Percentiles rank a stretch among this genome's conserved stretches.
Evolutionary conservation across 1,140 invertebrate species (phyloP).

Genomic region (Hesperophylax magnus): DNA sequence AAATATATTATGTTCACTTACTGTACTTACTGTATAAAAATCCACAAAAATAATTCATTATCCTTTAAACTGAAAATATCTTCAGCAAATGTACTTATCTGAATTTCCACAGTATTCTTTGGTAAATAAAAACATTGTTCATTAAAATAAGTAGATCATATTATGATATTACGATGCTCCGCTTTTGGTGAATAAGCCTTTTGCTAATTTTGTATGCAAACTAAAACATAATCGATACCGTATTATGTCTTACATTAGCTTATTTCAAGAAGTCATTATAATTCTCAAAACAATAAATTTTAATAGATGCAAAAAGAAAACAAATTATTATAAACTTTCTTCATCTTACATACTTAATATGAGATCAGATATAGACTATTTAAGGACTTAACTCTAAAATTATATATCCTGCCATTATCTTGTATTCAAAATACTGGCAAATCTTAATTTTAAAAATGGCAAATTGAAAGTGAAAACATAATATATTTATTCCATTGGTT

Average conservation of each 20-base stretch:
- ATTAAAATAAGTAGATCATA: constrained; percentile 36
- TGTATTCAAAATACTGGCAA: constrained; percentile 38
- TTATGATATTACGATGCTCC: constrained; percentile 1
- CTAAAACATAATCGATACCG: background rate
- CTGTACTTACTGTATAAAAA: background rate
- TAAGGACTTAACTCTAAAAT: constrained; percentile 42
- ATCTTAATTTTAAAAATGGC: constrained; percentile 36
- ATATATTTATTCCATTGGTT: too few species aligned
- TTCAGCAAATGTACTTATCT: background rate
- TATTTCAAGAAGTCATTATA: constrained; percentile 10
- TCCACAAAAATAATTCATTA: background rate
- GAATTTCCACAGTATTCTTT: constrained; percentile 13
- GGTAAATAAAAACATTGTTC: constrained; percentile 33
- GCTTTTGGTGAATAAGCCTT: constrained; percentile 29
- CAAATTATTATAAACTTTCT: constrained; percentile 11
- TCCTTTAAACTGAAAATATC: background rate
- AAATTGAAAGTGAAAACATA: background rate
- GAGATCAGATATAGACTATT: constrained; percentile 46
- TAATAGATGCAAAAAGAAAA: constrained; percentile 20
- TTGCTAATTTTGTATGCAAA: background rate
- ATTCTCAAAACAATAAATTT: constrained; percentile 34
- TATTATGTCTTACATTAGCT: background rate
- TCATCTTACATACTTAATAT: constrained; percentile 32
- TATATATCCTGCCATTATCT: constrained; percentile 27
- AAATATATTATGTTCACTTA: background rate